phyloP scores from a whole-genome alignment of 2,797 vertebrate genomes.

The Pseudomugil gertrudae region DNA sequence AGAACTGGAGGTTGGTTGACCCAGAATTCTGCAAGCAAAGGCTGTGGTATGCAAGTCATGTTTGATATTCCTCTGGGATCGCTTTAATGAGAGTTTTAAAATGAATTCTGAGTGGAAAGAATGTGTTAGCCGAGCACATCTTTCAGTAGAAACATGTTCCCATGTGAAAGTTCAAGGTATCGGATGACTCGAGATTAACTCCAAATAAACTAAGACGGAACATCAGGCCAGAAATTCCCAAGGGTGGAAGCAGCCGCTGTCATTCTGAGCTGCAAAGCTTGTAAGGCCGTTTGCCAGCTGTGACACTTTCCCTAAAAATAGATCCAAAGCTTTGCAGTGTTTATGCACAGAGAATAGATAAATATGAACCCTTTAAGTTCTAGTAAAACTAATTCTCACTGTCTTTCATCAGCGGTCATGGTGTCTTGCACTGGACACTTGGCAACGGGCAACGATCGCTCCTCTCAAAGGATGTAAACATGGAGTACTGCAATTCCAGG shows the following conservation, averaged over 20 bases:
- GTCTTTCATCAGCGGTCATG: constrained; percentile 80
- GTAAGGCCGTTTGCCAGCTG: constrained; percentile 45
- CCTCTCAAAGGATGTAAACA: constrained; percentile 63
- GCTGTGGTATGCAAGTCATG: constrained; percentile 80
- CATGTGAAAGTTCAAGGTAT: constrained; percentile 80
- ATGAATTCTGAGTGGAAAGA: constrained; percentile 71
- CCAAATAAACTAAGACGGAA: constrained; percentile 69
- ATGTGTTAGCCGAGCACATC: constrained; percentile 72
- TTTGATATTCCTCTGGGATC: constrained; percentile 81
- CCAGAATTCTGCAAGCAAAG: constrained; percentile 69
- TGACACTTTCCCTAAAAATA: constrained; percentile 53
- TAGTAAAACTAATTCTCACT: constrained; percentile 7
- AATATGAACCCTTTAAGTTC: constrained; percentile 2
- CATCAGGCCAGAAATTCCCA: constrained; percentile 47
- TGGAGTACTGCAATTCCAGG: constrained; percentile 65
- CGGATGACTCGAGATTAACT: constrained; percentile 67
- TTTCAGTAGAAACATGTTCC: constrained; percentile 76
- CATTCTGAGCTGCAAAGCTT: constrained; percentile 35
- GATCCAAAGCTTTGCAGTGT: constrained; percentile 15
- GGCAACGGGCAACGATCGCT: constrained; percentile 27
- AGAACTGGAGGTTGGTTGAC: constrained; percentile 73
- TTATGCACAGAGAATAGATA: constrained; percentile 4
- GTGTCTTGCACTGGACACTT: constrained; percentile 80
- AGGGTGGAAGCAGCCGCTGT: constrained; percentile 35
- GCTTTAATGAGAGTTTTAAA: constrained; percentile 78